Conservation (phyloP, 1,140 invertebrate species). For the Rhopalosiphum padi region DNA sequence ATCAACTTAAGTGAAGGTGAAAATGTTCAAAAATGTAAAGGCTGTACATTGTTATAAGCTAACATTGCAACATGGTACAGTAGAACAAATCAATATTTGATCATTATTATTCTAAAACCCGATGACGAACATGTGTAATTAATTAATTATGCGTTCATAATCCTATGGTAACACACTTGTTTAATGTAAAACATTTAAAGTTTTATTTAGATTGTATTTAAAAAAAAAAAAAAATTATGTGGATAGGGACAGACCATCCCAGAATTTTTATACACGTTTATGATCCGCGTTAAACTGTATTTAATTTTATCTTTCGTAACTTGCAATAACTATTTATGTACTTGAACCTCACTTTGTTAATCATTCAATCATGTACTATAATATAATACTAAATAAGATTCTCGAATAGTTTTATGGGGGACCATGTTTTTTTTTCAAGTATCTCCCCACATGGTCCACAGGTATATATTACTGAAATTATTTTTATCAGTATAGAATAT, state of each 20-base stretch:
- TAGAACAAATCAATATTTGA: slow-evolving; percentile 29
- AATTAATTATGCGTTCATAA: neutral
- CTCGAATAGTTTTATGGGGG: neutral
- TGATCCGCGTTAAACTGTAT: neutral
- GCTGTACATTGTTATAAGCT: slow-evolving; percentile 41
- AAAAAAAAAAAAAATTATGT: neutral
- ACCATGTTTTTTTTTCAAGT: slow-evolving; percentile 25
- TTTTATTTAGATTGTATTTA: neutral
- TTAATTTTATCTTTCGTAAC: slow-evolving; percentile 35
- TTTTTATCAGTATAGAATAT: slow-evolving; percentile 30
- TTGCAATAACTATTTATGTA: slow-evolving; percentile 36
- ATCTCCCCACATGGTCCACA: neutral
- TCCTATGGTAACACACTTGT: slow-evolving; percentile 13
- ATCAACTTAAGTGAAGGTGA: slow-evolving; percentile 44
- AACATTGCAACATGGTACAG: neutral
- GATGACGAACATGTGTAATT: neutral
- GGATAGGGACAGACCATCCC: neutral
- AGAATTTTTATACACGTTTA: neutral
- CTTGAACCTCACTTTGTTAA: slow-evolving; percentile 15
- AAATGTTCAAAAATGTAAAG: slow-evolving; percentile 53
- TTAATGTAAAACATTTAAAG: slow-evolving; percentile 9
- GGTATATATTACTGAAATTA: neutral
- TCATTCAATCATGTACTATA: neutral
- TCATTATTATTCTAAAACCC: slow-evolving; percentile 41
- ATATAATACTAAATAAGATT: slow-evolving; percentile 3